Evolutionary conservation across 2,797 vertebrate genomes (phyloP), one percentile per base, ranked within the genome.

Genomic region (Tiaroga cobitis): DNA sequence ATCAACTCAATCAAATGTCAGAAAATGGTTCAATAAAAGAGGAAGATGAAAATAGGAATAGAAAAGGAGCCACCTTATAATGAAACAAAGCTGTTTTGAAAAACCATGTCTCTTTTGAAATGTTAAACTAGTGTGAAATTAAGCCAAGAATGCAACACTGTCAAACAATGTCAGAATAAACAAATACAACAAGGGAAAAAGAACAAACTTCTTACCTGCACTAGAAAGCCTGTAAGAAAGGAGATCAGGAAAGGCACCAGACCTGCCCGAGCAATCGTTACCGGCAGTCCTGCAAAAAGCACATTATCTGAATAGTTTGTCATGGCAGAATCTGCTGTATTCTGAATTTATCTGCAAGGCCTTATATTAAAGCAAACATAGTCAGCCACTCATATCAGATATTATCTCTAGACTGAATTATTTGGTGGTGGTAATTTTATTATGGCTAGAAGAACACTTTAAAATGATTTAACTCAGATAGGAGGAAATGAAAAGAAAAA

Each of bases 191-290:
- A 54, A 59, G 13, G 56, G 4, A 68, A 15, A 34, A 24, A 8
- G 8, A 26, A 49, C 2, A 63, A 21, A 68, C 21, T 46, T 82
- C 91, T 92, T 79, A 95, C 94, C 91, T 94, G 95, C 54, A 95
- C 90, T 59, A 94, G 91, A 88, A 95, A 95, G 37, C 93, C 93
- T 86, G 90, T 76, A n/a, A 95, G 87, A 74, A 95, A 95, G 9
- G 94, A 95, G 76, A 94, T 73, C 16, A 95, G 92, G 87, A 95
- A 95, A 75, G 94, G 94, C 84, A 93, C 69, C 84, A 95, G 88
- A 83, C 93, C 94, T 67, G 95, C 92, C 24, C 91, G 93, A 15
- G 93, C 91, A 63, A 94, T 92, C 0, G 92, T 94, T 59, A 94
- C 94, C 8, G 93, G 94, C 75, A 95, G 92, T 89, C 94, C 93